These are phyloP conservation scores for Kryptopterus vitreolus DNA, from an alignment of 2,797 vertebrate species.

Conservation along the genomic window DNA sequence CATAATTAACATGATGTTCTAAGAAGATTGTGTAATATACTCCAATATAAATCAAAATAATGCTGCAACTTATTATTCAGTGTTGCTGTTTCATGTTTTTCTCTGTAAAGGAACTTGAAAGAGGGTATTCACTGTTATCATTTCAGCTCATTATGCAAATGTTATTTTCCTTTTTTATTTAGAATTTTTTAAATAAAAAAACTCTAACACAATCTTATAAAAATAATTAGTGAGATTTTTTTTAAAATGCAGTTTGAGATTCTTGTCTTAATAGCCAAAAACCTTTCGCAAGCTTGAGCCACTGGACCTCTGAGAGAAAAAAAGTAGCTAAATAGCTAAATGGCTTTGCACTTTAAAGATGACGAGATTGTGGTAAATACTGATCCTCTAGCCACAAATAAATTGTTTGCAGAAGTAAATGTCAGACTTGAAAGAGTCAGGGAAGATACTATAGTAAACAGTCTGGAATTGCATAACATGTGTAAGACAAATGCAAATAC, in stretches of 20 bases:
- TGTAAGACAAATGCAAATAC: constrained; percentile 27
- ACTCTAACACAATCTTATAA: constrained; percentile 60
- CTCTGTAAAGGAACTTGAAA: background rate
- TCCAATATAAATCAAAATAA: too few species aligned
- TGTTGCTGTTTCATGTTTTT: background rate
- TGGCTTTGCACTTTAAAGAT: constrained; percentile 48
- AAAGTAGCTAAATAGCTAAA: too few species aligned
- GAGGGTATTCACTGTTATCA: background rate
- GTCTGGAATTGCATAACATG: constrained; percentile 26
- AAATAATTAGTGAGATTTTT: constrained; percentile 63
- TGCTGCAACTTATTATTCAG: constrained; percentile 45
- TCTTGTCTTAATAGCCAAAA: constrained; percentile 64
- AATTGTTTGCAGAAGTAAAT: constrained; percentile 53
- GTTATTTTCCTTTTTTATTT: background rate
- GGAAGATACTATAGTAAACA: constrained; percentile 14
- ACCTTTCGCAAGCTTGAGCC: constrained; percentile 58
- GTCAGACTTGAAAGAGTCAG: constrained; percentile 23
- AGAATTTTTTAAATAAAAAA: constrained; percentile 48
- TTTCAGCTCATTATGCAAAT: background rate
- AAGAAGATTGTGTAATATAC: constrained; percentile 28
- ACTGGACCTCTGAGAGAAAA: constrained; percentile 42
- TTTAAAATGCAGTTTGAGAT: constrained; percentile 65
- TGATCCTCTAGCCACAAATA: constrained; percentile 37
- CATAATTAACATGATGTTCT: constrained; percentile 45
- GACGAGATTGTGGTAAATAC: constrained; percentile 44